Conservation (phyloP, 2,113 vertebrate genomes). For the Rissa tridactyla region DNA sequence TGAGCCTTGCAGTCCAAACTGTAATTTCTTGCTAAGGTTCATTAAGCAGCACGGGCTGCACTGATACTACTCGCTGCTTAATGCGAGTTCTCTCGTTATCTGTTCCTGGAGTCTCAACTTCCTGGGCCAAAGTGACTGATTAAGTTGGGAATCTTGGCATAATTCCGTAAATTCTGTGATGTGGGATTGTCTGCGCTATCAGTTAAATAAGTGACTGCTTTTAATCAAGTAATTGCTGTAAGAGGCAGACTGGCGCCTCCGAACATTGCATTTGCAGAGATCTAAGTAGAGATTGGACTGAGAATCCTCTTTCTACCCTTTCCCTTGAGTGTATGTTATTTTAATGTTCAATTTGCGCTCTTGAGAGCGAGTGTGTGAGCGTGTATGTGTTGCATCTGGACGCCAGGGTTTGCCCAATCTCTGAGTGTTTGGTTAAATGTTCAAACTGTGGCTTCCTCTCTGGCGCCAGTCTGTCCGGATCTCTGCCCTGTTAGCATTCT, state of each 20-base stretch:
- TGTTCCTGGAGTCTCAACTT: background rate
- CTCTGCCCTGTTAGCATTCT: slow-evolving; percentile 92
- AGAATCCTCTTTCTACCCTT: slow-evolving; percentile 52
- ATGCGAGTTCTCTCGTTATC: slow-evolving; percentile 43
- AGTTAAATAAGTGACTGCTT: slow-evolving; percentile 69
- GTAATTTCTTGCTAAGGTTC: background rate
- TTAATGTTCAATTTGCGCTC: slow-evolving; percentile 62
- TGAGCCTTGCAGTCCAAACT: background rate
- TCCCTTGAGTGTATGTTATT: slow-evolving; percentile 56
- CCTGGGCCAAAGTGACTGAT: slow-evolving; percentile 8
- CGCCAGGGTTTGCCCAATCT: slow-evolving; percentile 90
- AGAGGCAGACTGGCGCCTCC: slow-evolving; percentile 85
- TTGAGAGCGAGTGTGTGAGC: slow-evolving; percentile 50
- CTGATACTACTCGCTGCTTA: background rate
- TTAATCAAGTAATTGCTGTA: slow-evolving; percentile 84
- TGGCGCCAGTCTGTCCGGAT: slow-evolving; percentile 97
- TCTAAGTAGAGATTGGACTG: slow-evolving; percentile 80
- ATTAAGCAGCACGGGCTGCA: background rate
- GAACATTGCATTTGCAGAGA: slow-evolving; percentile 77
- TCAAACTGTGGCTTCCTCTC: slow-evolving; percentile 96
- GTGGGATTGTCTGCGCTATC: slow-evolving; percentile 69
- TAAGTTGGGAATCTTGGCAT: slow-evolving; percentile 38
- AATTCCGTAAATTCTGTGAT: slow-evolving; percentile 39
- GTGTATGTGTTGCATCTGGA: slow-evolving; percentile 87
- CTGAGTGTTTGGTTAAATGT: slow-evolving; percentile 97